A percentile compares a stretch with the other conserved stretches of the same genome.
phyloP scores from a whole-genome alignment of 2,888 invertebrate species.

The Lycocerus yunnanus region DNA sequence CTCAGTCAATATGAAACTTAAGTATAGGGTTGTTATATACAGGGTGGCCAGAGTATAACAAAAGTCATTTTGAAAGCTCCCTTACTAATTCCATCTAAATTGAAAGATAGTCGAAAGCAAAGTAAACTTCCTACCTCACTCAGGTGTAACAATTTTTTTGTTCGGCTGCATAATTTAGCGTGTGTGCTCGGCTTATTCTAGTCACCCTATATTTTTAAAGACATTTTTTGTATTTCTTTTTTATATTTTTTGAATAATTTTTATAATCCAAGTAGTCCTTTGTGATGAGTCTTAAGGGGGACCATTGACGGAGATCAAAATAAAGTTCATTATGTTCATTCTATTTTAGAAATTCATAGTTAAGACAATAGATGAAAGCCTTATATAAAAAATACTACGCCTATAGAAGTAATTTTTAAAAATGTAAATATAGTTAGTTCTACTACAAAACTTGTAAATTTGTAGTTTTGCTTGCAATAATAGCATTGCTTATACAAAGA shows the following conservation, averaged over 20 bases:
- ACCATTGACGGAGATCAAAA: constrained; percentile 14
- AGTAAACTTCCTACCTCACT: neutral
- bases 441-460: neutral
- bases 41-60: neutral
- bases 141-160: neutral
- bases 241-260: neutral
- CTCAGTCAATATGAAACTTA: neutral
- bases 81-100: no score
- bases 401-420: constrained; percentile 11
- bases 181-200: neutral
- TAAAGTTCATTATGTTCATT: neutral
- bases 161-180: neutral
- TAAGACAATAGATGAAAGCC: constrained; percentile 27
- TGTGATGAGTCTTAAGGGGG: constrained; percentile 11
- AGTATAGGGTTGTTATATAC: neutral
- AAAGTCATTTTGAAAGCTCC: neutral
- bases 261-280: neutral
- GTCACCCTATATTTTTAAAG: neutral
- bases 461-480: neutral
- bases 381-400: constrained; percentile 15
- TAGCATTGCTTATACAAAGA: neutral
- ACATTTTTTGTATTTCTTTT: neutral
- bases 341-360: constrained; percentile 17
- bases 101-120: neutral
- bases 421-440: neutral